phyloP scores from a whole-genome alignment of 1,140 invertebrate genomes.

The Thereuonema tuberculata region DNA sequence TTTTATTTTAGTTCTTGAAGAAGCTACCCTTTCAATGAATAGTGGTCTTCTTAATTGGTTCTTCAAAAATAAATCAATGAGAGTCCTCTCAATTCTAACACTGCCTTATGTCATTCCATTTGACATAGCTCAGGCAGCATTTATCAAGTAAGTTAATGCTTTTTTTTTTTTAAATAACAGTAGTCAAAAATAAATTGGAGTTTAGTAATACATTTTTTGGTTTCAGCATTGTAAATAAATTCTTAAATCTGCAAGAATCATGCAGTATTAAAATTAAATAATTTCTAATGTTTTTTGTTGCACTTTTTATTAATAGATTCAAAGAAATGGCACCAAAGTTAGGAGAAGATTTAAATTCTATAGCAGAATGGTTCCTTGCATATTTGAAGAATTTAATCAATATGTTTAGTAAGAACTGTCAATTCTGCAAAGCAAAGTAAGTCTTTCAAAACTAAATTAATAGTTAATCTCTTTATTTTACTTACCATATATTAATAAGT shows the following conservation, averaged over 20 bases:
- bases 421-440: slow-evolving; percentile 40
- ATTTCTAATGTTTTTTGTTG: no score
- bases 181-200: no score
- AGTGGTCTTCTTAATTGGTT: slow-evolving; percentile 79
- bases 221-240: no score
- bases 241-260: no score
- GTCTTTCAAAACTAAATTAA: slow-evolving; percentile 7
- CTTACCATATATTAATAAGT: no score
- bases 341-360: slow-evolving; percentile 24
- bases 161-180: slow-evolving; percentile 38
- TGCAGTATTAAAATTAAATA: no score
- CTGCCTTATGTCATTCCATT: slow-evolving; percentile 70
- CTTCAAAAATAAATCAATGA: slow-evolving; percentile 63
- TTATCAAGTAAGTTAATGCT: slow-evolving; percentile 13
- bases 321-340: slow-evolving; percentile 43
- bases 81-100: slow-evolving; percentile 58
- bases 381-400: slow-evolving; percentile 16
- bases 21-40: slow-evolving; percentile 79
- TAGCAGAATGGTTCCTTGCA: slow-evolving; percentile 13
- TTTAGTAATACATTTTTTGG: no score
- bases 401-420: slow-evolving; percentile 36
- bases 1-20: slow-evolving; percentile 60
- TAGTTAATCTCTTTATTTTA: slow-evolving; percentile 11
- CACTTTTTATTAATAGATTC: slow-evolving; percentile 34
- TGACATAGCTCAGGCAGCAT: slow-evolving; percentile 46